Evolutionary conservation across 2,888 invertebrate genomes (phyloP), one percentile per base, ranked within the genome.

Genomic region (Eucriotettix oculatus): DNA sequence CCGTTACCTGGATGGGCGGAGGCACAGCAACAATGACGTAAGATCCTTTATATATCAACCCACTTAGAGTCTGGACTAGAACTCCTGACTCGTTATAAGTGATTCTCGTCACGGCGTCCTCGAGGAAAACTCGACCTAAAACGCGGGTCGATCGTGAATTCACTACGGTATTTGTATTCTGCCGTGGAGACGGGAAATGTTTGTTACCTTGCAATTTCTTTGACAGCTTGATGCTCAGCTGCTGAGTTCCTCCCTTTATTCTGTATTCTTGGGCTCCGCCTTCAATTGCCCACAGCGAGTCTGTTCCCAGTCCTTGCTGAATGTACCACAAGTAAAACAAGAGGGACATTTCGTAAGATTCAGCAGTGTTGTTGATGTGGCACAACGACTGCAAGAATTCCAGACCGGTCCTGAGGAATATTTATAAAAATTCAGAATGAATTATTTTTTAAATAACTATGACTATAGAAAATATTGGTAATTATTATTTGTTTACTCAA

Each of bases 171-270:
- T 29, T 29, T 29, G 29, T 7, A 29, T 29, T 29, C 29, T 29
- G 29, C 29, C 29, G 29, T 29, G 29, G 7, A 48, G 12, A 29
- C 11, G 16, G 42, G n/a, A 5, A 57, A n/a, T 48, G n/a, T 48
- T n/a, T 48, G 12, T 53, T 60, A 65, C 65, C 66, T 62, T 70
- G 71, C n/a, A 76, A 61, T 41, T 65, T 66, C 58, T 71, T 66
- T 1, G 72, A 71, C 48, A 75, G 67, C 44, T 68, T 68, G 57
- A 69, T 66, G 63, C 72, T 70, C 16, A 76, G 68, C 63, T 75
- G 74, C 63, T 73, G 72, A 1, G 72, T 69, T 16, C 76, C 76
- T 16, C 75, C 75, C 17, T 69, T 63, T 59, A 73, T 67, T 64
- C 72, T 73, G 53, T 70, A 65, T 65, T 75, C 75, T 68, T 75